These are phyloP conservation scores for Protobothrops mucrosquamatus DNA, from an alignment of 2,113 vertebrate genomes.

Conservation along the genomic window DNA sequence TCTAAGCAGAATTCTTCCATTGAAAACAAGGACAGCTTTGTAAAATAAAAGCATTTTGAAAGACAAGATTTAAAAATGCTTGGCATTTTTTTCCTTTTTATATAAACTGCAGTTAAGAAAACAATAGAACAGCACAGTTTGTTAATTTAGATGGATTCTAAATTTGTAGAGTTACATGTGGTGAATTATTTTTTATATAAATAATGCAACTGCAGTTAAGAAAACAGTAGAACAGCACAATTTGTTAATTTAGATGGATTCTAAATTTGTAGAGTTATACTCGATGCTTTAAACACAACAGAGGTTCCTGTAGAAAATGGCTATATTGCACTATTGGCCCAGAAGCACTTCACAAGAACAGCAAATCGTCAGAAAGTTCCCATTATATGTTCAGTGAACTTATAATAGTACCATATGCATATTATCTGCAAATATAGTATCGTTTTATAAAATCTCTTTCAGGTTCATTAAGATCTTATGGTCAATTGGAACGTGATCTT, in stretches of 20 bases:
- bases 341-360: background rate
- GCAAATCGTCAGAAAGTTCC: too few relatives aligned
- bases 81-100: background rate
- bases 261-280: background rate
- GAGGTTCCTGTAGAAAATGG: background rate
- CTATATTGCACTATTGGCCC: background rate
- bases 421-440: background rate
- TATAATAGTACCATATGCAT: background rate
- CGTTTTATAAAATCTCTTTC: background rate
- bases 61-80: background rate
- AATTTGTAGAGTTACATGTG: background rate
- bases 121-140: background rate
- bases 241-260: background rate
- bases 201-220: background rate
- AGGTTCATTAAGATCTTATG: background rate
- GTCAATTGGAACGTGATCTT: background rate
- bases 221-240: background rate
- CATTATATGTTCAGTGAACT: background rate
- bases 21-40: background rate
- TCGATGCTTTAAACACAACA: background rate
- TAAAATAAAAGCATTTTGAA: background rate
- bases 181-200: background rate
- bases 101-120: background rate
- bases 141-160: background rate
- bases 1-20: background rate